Conservation (phyloP, 2,113 vertebrate genomes). For the Tragelaphus strepsiceros region DNA sequence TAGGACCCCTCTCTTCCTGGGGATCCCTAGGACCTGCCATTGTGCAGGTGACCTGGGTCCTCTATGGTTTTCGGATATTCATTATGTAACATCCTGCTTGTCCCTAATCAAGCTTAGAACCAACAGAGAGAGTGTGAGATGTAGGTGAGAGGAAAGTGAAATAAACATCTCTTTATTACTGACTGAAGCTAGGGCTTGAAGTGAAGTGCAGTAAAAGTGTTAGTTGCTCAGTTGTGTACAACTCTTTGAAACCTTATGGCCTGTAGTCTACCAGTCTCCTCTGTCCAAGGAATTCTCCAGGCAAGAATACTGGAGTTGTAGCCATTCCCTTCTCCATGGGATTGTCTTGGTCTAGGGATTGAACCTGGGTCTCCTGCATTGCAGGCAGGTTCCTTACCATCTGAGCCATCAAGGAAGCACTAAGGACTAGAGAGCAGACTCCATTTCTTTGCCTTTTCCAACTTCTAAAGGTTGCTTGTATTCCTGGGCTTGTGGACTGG, state of each 20-base stretch:
- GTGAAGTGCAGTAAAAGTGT: background rate
- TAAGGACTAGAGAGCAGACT: background rate
- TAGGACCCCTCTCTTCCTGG: background rate
- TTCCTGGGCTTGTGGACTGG: background rate
- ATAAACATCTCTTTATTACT: background rate
- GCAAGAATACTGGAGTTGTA: background rate
- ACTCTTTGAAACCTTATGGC: background rate
- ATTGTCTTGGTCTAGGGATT: background rate
- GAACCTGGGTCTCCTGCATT: background rate
- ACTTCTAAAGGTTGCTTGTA: fast-evolving
- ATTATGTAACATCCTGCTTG: background rate
- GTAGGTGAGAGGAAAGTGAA: background rate
- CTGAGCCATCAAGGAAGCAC: background rate
- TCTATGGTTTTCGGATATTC: background rate
- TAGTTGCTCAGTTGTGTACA: background rate
- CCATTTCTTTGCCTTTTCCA: fast-evolving
- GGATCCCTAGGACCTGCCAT: background rate
- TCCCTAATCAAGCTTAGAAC: background rate
- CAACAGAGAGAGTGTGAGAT: background rate
- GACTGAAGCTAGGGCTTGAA: background rate
- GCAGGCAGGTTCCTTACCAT: background rate
- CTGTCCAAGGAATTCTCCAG: background rate
- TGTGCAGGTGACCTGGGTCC: fast-evolving
- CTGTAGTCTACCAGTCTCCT: background rate
- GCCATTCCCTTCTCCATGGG: background rate